phyloP scores from a whole-genome alignment of 2,888 invertebrate species.

The Bellardia pandia region DNA sequence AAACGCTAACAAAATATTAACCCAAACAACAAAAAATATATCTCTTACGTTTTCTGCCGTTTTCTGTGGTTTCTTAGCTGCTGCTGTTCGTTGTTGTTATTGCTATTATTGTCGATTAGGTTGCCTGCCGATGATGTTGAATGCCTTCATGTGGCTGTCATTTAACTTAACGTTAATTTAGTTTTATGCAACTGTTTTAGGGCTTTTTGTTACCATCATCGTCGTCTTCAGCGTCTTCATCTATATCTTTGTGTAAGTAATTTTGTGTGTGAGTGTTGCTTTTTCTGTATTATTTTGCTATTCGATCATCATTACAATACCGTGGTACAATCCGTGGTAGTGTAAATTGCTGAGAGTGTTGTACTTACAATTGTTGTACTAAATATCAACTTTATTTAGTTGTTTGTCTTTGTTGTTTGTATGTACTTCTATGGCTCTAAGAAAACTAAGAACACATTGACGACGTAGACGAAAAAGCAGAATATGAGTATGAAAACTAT shows the following conservation, averaged over 20 bases:
- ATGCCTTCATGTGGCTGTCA: slow-evolving; percentile 60
- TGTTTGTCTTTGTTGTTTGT: slow-evolving; percentile 44
- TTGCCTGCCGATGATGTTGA: slow-evolving; percentile 51
- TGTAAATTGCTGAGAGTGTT: slow-evolving; percentile 25
- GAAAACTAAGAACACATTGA: slow-evolving; percentile 40
- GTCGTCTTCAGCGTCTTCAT: slow-evolving; percentile 26
- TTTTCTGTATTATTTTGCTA: slow-evolving; percentile 18
- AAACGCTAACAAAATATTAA: background rate
- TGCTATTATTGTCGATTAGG: slow-evolving; percentile 17
- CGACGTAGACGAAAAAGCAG: slow-evolving; percentile 7
- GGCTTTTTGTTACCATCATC: slow-evolving; percentile 59
- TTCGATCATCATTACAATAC: slow-evolving; percentile 47
- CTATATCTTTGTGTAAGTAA: slow-evolving; percentile 1
- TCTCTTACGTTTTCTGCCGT: slow-evolving; percentile 51
- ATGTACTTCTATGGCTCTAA: slow-evolving; percentile 40
- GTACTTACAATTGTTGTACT: slow-evolving; percentile 49
- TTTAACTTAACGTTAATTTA: slow-evolving; percentile 69
- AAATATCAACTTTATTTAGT: slow-evolving; percentile 51
- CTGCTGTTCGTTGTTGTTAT: slow-evolving; percentile 15
- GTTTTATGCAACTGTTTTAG: slow-evolving; percentile 73
- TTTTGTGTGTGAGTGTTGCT: background rate
- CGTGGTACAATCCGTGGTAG: background rate
- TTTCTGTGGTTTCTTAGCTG: slow-evolving; percentile 53
- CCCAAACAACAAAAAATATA: slow-evolving; percentile 10
- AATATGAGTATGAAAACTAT: slow-evolving; percentile 50